These are phyloP conservation scores for Drosophila gaucha DNA, from an alignment of 2,888 invertebrate species.

Conservation along the genomic window DNA sequence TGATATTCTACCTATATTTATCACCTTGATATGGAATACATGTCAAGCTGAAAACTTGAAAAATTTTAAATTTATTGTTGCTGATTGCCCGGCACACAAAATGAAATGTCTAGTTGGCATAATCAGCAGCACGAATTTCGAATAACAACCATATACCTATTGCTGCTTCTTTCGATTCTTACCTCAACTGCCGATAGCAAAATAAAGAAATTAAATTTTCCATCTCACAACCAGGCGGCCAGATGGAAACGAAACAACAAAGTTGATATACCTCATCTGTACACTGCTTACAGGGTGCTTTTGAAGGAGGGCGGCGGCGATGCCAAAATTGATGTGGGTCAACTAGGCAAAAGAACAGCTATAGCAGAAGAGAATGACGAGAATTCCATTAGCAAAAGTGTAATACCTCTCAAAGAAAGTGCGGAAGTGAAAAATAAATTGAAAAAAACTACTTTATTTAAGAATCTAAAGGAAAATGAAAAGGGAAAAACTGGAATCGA, in stretches of 20 bases:
- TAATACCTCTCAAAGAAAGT: neutral
- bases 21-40: conserved; percentile 15
- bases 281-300: conserved; percentile 46
- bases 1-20: neutral
- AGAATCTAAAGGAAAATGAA: neutral
- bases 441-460: neutral
- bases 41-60: conserved; percentile 4
- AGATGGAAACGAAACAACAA: conserved; percentile 13
- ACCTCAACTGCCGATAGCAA: conserved; percentile 1
- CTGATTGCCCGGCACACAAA: conserved; percentile 38
- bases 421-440: neutral
- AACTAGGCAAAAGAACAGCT: conserved; percentile 6
- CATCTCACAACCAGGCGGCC: neutral
- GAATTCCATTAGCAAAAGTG: conserved; percentile 2
- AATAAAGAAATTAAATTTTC: too few relatives aligned
- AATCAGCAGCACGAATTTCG: conserved; percentile 21
- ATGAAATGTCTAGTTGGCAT: conserved; percentile 68
- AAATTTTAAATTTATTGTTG: conserved; percentile 1
- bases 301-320: conserved; percentile 8
- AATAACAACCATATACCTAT: conserved; percentile 24
- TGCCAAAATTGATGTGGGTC: conserved; percentile 1
- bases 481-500: neutral
- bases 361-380: conserved; percentile 18
- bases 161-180: conserved; percentile 33
- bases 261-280: conserved; percentile 42